These are phyloP conservation scores for Acipenser oxyrinchus DNA, from an alignment of 2,797 vertebrate species.

Conservation along the genomic window DNA sequence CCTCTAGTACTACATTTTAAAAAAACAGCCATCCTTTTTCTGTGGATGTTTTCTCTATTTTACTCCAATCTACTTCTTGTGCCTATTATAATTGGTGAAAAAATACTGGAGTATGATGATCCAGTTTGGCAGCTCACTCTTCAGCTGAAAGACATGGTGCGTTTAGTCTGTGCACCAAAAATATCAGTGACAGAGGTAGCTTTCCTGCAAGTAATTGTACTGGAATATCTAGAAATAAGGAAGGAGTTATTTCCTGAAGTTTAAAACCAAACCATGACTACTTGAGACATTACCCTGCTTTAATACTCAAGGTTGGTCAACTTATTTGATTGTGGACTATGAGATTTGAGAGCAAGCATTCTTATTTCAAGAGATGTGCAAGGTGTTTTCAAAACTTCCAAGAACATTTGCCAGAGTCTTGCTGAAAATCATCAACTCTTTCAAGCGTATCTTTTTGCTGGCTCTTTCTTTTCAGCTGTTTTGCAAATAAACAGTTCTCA, in stretches of 20 bases:
- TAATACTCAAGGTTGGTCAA: neutral
- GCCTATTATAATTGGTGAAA: slow-evolving; percentile 25
- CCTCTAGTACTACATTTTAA: too few species aligned
- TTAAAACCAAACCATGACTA: slow-evolving; percentile 11
- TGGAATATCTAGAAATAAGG: slow-evolving; percentile 9
- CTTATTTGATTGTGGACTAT: neutral
- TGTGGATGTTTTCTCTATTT: too few species aligned
- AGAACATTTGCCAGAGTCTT: neutral
- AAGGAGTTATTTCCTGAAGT: slow-evolving; percentile 5
- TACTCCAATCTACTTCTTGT: too few species aligned
- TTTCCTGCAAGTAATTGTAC: neutral
- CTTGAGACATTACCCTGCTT: neutral
- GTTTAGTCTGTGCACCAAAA: neutral
- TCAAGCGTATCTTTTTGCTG: neutral
- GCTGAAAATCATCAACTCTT: neutral
- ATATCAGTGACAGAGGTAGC: neutral
- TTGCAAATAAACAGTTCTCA: neutral
- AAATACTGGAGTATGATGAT: slow-evolving; percentile 11
- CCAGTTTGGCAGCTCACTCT: slow-evolving; percentile 7
- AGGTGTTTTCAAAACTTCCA: neutral
- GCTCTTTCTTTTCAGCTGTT: neutral
- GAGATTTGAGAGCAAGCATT: neutral
- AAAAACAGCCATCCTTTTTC: too few species aligned
- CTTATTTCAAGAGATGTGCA: neutral
- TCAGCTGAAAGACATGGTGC: neutral